phyloP scores from a whole-genome alignment of 2,797 vertebrate genomes.

The Florisuga fusca region DNA sequence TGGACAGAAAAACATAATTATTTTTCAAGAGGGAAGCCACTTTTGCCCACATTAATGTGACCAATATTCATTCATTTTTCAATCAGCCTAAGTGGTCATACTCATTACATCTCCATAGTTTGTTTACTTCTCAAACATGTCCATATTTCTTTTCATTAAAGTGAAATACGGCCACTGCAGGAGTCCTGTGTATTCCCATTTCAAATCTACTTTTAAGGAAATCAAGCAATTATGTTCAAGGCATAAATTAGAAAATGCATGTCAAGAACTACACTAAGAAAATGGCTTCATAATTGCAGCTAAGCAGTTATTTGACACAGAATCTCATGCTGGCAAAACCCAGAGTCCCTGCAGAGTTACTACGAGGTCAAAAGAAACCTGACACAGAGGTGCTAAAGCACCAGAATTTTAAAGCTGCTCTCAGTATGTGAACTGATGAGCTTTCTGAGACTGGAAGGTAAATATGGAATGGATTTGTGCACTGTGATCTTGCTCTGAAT shows the following conservation, averaged over 20 bases:
- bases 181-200: background rate
- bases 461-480: background rate
- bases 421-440: background rate
- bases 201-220: constrained; percentile 34
- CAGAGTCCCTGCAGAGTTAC: background rate
- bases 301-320: background rate
- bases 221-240: constrained; percentile 39
- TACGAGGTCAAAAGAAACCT: background rate
- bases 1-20: constrained; percentile 9
- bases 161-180: background rate
- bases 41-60: constrained; percentile 21
- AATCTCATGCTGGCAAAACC: background rate
- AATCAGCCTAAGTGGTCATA: constrained; percentile 47
- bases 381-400: background rate
- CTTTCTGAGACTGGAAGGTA: background rate
- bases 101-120: constrained; percentile 25
- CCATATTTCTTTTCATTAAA: background rate
- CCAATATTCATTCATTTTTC: constrained; percentile 44
- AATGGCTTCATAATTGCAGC: constrained; percentile 45
- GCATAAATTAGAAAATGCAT: background rate
- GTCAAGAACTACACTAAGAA: background rate
- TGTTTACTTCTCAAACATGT: constrained; percentile 22
- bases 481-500: background rate
- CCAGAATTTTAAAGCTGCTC: background rate
- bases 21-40: constrained; percentile 44